A percentile compares a stretch with the other conserved stretches of the same genome.
phyloP scores from a whole-genome alignment of 1,140 invertebrate genomes.

The Delia radicum region DNA sequence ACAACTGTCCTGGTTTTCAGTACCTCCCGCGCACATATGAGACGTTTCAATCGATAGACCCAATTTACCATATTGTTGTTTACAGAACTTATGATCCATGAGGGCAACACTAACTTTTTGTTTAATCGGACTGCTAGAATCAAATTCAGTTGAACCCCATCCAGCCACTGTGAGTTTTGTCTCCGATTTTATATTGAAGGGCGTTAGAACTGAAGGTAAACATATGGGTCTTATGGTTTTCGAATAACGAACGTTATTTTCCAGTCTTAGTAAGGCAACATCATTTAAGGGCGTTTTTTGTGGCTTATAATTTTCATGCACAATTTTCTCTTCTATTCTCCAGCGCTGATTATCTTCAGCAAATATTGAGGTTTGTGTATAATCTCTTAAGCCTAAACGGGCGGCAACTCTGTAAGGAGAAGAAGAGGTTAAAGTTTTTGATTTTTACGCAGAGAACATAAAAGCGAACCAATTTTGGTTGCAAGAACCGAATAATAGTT shows the following conservation, averaged over 20 bases:
- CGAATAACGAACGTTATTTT: constrained; percentile 52
- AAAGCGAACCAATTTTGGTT: no score
- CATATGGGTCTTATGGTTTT: constrained; percentile 64
- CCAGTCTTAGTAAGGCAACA: constrained; percentile 58
- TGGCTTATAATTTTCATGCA: constrained; percentile 56
- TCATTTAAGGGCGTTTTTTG: constrained; percentile 51
- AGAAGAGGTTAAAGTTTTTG: neutral
- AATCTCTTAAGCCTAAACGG: constrained; percentile 59
- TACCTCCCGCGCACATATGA: constrained; percentile 64
- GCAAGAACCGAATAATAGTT: no score
- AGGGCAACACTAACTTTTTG: constrained; percentile 60
- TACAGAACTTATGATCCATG: constrained; percentile 55
- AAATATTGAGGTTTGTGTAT: neutral
- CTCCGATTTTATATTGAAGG: constrained; percentile 30
- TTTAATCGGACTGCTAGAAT: constrained; percentile 53
- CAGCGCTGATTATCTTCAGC: constrained; percentile 18
- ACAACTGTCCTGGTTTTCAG: constrained; percentile 63
- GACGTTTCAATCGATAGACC: constrained; percentile 23
- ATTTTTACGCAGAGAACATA: no score
- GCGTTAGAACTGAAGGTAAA: constrained; percentile 49
- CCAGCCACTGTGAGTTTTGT: constrained; percentile 64
- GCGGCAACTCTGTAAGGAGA: constrained; percentile 46
- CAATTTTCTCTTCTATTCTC: constrained; percentile 47
- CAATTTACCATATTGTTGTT: constrained; percentile 51
- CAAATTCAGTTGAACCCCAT: constrained; percentile 63